Base-by-base conservation (phyloP, 2,888 invertebrate genomes). In the Polyommatus icarus region DNA sequence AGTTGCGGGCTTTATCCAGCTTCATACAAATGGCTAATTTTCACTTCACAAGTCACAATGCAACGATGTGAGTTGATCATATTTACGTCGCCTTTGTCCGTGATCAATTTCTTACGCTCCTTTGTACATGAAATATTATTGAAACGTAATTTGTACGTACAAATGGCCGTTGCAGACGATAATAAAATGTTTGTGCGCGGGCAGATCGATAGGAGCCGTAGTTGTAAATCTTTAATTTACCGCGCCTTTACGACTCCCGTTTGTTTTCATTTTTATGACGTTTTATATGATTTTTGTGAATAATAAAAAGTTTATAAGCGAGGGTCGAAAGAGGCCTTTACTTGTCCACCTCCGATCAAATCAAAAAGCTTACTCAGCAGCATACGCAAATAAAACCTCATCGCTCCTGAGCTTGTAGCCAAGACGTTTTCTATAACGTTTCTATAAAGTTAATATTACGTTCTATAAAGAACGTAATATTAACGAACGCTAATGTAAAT, bases 321-420 rank as follows among this genome's bases (percentile, higher is more conserved):
- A 10, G 61, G 24, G 10, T 24, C 10, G 10, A 20, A 61, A 24
- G 24, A 24, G 12, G 0, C 12, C 3, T 24, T 20, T 61, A 3
- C 12, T 20, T 61, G 61, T 61, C 24, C 24, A 24, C 59, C 59
- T 61, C 12, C 12, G 20, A 24, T 12, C 1, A 7, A 7, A 36
- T 7, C 10, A 61, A 24, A 20, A 20, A 24, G 10, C 20, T 61
- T 8, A 18, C 18, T 40, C 32, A 32, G 18, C 36, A 71, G 32
- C 61, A 50, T 24, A 50, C 71, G 18, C 71, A 77, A 71, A 57
- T 59, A 57, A 40, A 72, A 20, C 2, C 77, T 50, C 71, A 46
- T 67, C 71, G 12, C 54, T 72, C 40, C n/a, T 72, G 57, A 36
- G 7, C 36, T 1, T 36, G 36, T 36, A 36, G 7, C 36, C 36